These are phyloP conservation scores for Drosophila biarmipes DNA, from an alignment of 1,140 invertebrate species.

Conservation along the genomic window DNA sequence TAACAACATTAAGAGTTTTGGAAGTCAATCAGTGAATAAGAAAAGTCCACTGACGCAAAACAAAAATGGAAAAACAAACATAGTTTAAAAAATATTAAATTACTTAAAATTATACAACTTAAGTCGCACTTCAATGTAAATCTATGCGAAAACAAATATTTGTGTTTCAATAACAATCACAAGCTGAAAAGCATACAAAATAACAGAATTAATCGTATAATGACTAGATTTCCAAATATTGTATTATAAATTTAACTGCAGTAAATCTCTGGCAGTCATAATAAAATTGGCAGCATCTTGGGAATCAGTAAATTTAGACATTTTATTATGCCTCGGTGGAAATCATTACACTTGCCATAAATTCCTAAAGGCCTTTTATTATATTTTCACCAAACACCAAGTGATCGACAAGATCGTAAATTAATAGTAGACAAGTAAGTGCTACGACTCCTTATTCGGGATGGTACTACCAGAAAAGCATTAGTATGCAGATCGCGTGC, in stretches of 20 bases:
- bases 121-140: too few species aligned
- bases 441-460: not conserved
- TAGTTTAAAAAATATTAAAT: too few species aligned
- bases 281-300: not conserved
- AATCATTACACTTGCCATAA: conserved; percentile 7
- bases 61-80: too few species aligned
- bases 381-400: conserved; percentile 11
- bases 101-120: too few species aligned
- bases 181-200: not conserved
- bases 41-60: too few species aligned
- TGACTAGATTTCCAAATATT: too few species aligned
- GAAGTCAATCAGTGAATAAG: too few species aligned
- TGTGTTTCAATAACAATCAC: too few species aligned
- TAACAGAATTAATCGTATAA: not conserved
- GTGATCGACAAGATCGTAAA: conserved; percentile 13
- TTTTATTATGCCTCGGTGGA: not conserved
- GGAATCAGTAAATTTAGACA: not conserved
- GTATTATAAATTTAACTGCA: not conserved
- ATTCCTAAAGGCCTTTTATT: not conserved
- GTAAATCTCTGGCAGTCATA: not conserved
- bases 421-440: conserved; percentile 10
- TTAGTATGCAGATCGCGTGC: conserved; percentile 17
- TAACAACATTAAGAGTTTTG: too few species aligned
- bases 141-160: too few species aligned
- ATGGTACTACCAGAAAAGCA: not conserved